Conservation (phyloP, 2,888 invertebrate genomes). For the Eugnorisma glareosa region DNA sequence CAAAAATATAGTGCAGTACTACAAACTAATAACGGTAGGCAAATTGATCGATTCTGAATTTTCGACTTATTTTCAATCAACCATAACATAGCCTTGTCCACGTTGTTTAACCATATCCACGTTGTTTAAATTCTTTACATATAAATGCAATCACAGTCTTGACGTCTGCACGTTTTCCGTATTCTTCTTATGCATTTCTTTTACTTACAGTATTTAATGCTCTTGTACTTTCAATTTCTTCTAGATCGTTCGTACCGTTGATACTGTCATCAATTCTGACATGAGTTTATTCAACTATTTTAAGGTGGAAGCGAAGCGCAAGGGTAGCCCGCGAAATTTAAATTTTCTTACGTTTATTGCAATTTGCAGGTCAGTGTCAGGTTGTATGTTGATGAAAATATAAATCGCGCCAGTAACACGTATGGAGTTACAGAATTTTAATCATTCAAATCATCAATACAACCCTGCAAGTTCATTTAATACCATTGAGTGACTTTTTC, state of each 20-base stretch:
- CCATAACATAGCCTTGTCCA: neutral
- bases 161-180: neutral
- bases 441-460: too few species aligned
- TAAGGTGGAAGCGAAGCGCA: too few species aligned
- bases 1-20: constrained; percentile 45
- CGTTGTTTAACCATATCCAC: neutral
- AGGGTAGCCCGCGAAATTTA: too few species aligned
- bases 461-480: too few species aligned
- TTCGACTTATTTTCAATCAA: neutral
- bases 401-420: too few species aligned
- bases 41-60: constrained; percentile 18
- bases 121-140: neutral
- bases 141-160: neutral
- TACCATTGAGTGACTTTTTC: too few species aligned
- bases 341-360: too few species aligned
- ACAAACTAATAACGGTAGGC: neutral
- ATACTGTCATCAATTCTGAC: neutral
- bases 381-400: too few species aligned
- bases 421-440: too few species aligned
- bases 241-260: neutral
- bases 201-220: neutral
- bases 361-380: too few species aligned
- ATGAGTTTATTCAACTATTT: neutral
- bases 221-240: neutral
- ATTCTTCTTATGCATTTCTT: neutral